A percentile compares a stretch with the other conserved stretches of the same genome.
phyloP scores from a whole-genome alignment of 1,140 invertebrate genomes.

The Zaprionus davidi region DNA sequence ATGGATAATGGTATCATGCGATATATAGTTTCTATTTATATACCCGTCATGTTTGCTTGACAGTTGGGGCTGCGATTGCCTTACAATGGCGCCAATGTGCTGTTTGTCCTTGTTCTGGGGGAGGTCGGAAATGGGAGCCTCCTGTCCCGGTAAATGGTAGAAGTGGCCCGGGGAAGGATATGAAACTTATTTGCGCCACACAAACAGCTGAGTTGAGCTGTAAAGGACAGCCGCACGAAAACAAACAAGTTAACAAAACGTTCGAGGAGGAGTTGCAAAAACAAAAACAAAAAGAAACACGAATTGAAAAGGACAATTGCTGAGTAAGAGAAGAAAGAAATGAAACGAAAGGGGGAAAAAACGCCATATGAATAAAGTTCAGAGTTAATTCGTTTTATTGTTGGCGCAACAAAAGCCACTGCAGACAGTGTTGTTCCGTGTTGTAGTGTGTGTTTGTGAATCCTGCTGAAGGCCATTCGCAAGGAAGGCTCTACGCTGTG shows the following conservation, averaged over 20 bases:
- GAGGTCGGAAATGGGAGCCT: slow-evolving; percentile 9
- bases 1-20: neutral
- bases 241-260: slow-evolving; percentile 43
- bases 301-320: slow-evolving; percentile 48
- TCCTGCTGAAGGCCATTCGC: slow-evolving; percentile 61
- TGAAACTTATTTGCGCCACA: slow-evolving; percentile 62
- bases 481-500: neutral
- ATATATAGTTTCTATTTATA: slow-evolving; percentile 11
- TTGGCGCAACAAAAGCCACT: slow-evolving; percentile 35
- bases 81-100: slow-evolving; percentile 65
- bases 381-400: slow-evolving; percentile 59
- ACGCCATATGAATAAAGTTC: slow-evolving; percentile 51
- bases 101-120: slow-evolving; percentile 31
- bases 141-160: slow-evolving; percentile 1
- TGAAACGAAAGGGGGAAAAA: slow-evolving; percentile 14
- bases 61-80: slow-evolving; percentile 19
- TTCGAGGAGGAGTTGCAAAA: slow-evolving; percentile 17
- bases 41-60: slow-evolving; percentile 3
- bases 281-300: slow-evolving; percentile 13
- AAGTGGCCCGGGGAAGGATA: slow-evolving; percentile 34
- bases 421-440: slow-evolving; percentile 17
- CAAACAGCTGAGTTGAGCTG: slow-evolving; percentile 62
- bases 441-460: neutral
- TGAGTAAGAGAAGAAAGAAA: slow-evolving; percentile 29
- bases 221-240: slow-evolving; percentile 59